Evolutionary conservation across 2,113 vertebrate genomes (phyloP).

Genomic region (Burhinus oedicnemus): DNA sequence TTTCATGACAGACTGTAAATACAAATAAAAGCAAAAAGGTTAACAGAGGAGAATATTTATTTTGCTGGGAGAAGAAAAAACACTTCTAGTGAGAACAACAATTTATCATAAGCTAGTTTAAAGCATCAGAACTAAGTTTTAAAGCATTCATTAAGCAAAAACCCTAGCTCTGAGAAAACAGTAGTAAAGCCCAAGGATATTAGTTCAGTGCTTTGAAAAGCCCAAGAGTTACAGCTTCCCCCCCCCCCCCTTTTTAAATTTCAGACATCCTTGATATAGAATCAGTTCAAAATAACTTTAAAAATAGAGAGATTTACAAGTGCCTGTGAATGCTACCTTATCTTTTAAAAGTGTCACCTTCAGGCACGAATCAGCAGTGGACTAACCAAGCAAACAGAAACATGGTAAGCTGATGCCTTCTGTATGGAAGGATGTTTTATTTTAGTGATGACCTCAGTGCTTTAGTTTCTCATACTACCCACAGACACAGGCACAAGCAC

Average conservation of each 20-base stretch:
- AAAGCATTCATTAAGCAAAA: background rate
- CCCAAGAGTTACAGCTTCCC: background rate
- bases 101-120: background rate
- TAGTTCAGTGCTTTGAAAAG: background rate
- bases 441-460: background rate
- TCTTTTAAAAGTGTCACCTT: background rate
- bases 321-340: background rate
- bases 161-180: background rate
- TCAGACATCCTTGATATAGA: background rate
- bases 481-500: background rate
- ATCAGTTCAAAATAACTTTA: background rate
- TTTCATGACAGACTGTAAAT: conserved; percentile 81
- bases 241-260: background rate
- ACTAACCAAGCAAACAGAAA: background rate
- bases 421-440: background rate
- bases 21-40: conserved; percentile 82
- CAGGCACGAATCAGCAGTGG: background rate
- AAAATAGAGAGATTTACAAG: background rate
- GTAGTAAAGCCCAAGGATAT: background rate
- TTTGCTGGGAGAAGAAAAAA: conserved; percentile 61
- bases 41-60: conserved; percentile 62
- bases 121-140: background rate
- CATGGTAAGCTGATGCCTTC: background rate
- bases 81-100: conserved; percentile 31
- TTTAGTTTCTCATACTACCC: background rate